Conservation (phyloP, 2,113 vertebrate genomes). For the Brienomyrus longianalis region DNA sequence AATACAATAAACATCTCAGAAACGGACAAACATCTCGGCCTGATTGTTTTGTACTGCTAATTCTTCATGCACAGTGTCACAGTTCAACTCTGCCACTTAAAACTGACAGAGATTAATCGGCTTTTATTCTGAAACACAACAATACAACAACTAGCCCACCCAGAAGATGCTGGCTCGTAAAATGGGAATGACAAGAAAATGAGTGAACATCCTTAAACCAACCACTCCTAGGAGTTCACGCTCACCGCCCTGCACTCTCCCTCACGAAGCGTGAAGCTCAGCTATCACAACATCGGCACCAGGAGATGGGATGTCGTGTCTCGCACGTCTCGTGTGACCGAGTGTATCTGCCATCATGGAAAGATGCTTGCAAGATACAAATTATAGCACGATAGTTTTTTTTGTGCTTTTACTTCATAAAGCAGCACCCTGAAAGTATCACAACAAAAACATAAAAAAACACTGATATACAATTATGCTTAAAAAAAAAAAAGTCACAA, state of each 20-base stretch:
- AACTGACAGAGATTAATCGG: neutral
- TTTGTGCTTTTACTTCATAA: constrained; percentile 3
- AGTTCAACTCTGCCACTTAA: neutral
- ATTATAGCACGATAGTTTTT: neutral
- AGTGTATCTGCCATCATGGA: neutral
- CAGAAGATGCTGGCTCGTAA: neutral
- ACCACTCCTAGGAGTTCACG: neutral
- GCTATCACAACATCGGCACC: neutral
- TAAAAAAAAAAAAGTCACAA: constrained; percentile 2
- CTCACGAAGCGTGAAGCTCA: neutral
- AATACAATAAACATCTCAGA: neutral
- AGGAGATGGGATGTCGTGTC: neutral
- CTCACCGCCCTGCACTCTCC: neutral
- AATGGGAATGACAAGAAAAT: neutral
- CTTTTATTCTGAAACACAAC: neutral
- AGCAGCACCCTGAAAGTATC: constrained; percentile 1
- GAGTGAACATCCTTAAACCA: neutral
- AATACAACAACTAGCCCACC: neutral
- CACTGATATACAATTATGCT: neutral
- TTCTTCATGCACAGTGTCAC: neutral
- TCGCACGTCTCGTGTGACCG: neutral
- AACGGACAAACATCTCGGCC: neutral
- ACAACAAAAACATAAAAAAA: neutral
- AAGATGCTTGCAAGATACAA: neutral
- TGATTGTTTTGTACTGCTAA: neutral